Evolutionary conservation across 1,140 invertebrate genomes (phyloP).

Genomic region (Eurosta solidaginis): DNA sequence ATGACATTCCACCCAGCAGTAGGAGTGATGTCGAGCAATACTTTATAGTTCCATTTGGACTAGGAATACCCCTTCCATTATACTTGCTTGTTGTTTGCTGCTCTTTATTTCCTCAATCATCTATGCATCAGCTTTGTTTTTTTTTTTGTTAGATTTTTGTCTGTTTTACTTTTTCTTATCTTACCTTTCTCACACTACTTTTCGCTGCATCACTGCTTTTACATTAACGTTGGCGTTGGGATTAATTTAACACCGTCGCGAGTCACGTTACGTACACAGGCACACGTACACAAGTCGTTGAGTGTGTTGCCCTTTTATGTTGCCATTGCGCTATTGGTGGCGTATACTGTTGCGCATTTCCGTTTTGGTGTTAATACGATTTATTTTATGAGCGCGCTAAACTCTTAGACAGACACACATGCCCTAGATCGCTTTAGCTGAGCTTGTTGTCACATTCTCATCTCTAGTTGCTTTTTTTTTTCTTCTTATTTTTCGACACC

Average conservation of each 20-base stretch:
- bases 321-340: background rate
- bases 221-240: background rate
- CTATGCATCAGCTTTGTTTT: too few species aligned
- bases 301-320: background rate
- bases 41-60: too few species aligned
- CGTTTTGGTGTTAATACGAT: conserved; percentile 11
- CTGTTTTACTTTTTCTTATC: background rate
- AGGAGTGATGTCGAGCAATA: too few species aligned
- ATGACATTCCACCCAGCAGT: too few species aligned
- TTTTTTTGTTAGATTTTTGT: background rate
- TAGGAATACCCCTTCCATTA: too few species aligned
- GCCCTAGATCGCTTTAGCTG: background rate
- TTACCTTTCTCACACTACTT: background rate
- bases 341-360: background rate
- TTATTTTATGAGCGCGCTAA: background rate
- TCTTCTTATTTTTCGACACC: background rate
- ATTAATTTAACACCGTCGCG: conserved; percentile 8
- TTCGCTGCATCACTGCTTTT: background rate
- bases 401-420: background rate
- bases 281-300: too few species aligned
- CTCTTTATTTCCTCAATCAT: too few species aligned
- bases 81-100: too few species aligned
- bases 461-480: background rate
- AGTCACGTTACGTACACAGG: background rate
- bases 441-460: background rate